Base-by-base conservation (phyloP, 1,140 invertebrate species). In the Tetramorium parvispinum region DNA sequence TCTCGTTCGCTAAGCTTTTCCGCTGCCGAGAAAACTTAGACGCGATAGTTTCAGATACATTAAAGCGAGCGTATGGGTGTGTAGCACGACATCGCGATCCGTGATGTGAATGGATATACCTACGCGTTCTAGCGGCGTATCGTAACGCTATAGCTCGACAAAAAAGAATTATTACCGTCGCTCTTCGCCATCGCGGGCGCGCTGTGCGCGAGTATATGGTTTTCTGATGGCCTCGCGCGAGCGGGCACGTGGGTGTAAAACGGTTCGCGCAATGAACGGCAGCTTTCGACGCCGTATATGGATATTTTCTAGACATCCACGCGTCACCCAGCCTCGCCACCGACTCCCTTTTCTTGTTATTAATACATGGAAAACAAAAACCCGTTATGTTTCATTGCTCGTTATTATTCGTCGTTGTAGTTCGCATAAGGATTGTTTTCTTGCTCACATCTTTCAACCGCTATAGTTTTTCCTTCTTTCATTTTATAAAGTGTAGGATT, bases 191-290 rank as follows among this genome's bases (percentile, higher is more conserved):
- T 65, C 61, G 63, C 57, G 43, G 40, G 82, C 77, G 55, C 37
- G 73, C 21, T 51, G 82, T 63, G 87, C 53, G 83, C 85, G 71
- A 87, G 70, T 85, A 87, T 59, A 89, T 65, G 81, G 55, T 86
- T 85, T 85, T 86, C 85, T 86, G 79, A 88, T 87, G 70, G 85
- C 65, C 65, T 87, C 87, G 49, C 59, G 43, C 55, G 51, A 46
- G 43, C 78, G 65, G 11, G 40, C 88, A 92, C 83, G 91, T 92
- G 88, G 91, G 91, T 88, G 91, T 89, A 87, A 87, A 89, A 71
- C 85, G 63, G 87, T 88, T 75, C 85, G 88, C 77, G 86, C 75
- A 85, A 91, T 79, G 85, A 91, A 86, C 88, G 70, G 59, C 86
- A 73, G 61, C 81, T 91, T 88, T 81, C 87, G 70, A 85, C 65